Base-by-base conservation (phyloP, 2,888 invertebrate species). In the Diploptera punctata region DNA sequence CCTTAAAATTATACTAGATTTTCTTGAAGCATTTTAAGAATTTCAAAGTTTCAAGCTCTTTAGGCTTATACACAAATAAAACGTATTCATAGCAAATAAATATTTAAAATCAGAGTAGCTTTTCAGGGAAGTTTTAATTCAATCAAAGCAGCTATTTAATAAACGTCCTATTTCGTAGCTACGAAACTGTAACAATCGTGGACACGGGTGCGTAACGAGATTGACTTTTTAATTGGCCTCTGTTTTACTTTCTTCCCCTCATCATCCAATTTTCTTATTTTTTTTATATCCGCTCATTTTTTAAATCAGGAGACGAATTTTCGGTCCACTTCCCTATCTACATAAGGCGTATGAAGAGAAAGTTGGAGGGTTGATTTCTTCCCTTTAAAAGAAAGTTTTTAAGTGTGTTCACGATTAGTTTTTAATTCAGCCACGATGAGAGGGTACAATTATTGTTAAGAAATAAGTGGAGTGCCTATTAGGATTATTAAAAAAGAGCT, bases 281-380 rank as follows among this genome's bases (percentile, higher is more conserved):
- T 3, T 1, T 29, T 19, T 57, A n/a, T 57, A 3, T 57, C 52
- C 24, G 52, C 13, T 24, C 16, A 13, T 57, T 29, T 29, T 57
- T 29, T 57, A 29, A 57, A 24, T 29, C 57, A 57, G 16, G 57
- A 57, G 31, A 31, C 31, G 18, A 57, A 57, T 57, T 29, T 57
- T 57, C 57, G 57, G 57, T 31, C 29, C 29, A n/a, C 57, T 57
- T 29, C 29, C n/a, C 29, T 5, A 5, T 29, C 16, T 57, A 24
- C 10, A 33, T 33, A 33, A 33, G 7, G 5, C 10, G 7, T 10
- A 5, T 33, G 7, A 10, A 33, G 33, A 33, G 5, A 7, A 10
- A 10, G 5, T 33, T 5, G 33, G 33, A 33, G 33, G 33, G 33
- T 33, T 33, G 33, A 33, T n/a, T n/a, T n/a, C n/a, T n/a, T n/a